These are phyloP conservation scores for Ginglymostoma cirratum DNA, from an alignment of 2,113 vertebrate genomes.

Conservation along the genomic window DNA sequence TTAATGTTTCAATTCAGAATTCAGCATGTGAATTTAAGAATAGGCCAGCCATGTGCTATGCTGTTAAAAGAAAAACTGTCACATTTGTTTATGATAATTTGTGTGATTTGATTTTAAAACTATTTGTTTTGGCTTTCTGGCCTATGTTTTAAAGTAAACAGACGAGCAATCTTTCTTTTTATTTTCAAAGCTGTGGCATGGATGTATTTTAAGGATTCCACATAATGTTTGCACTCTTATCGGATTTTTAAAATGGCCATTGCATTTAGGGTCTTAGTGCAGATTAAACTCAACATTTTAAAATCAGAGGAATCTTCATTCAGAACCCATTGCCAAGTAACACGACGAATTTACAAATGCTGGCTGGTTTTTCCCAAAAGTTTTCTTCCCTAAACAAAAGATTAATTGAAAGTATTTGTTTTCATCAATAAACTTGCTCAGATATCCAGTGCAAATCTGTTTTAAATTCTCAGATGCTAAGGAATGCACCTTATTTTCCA, in stretches of 20 bases:
- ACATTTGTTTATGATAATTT: background rate
- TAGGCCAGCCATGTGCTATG: background rate
- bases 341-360: background rate
- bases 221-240: too few species aligned
- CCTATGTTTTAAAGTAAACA: too few species aligned
- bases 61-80: background rate
- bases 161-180: too few species aligned
- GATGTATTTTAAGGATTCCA: too few species aligned
- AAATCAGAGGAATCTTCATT: background rate
- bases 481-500: background rate
- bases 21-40: background rate
- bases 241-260: too few species aligned
- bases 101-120: background rate
- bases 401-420: background rate
- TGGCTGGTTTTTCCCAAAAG: background rate
- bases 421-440: background rate
- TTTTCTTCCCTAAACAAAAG: background rate
- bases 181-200: too few species aligned
- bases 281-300: background rate
- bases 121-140: too few species aligned
- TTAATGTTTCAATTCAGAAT: background rate
- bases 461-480: background rate
- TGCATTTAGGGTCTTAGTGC: background rate
- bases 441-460: background rate
- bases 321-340: background rate